A percentile compares a stretch with the other conserved stretches of the same genome.
Conservation (phyloP, 1,140 invertebrate genomes). For the Arctopsyche grandis region DNA sequence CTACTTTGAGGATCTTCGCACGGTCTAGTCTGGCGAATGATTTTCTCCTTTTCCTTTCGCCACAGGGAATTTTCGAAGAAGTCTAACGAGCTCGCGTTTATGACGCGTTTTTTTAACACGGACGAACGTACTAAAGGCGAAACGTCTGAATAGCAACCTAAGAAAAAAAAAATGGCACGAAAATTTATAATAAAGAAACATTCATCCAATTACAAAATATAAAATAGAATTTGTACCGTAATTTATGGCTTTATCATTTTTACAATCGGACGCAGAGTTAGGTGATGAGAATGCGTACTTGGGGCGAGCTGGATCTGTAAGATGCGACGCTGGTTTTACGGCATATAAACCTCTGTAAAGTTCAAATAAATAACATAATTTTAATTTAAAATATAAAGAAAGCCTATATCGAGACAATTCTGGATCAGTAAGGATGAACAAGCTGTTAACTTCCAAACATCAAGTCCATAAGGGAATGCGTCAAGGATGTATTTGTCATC, state of each 20-base stretch:
- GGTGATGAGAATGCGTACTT: background rate
- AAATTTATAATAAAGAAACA: background rate
- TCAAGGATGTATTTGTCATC: too few species aligned
- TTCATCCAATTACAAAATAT: background rate
- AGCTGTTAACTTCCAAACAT: too few species aligned
- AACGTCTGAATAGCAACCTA: slow-evolving; percentile 16
- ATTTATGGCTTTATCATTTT: slow-evolving; percentile 2
- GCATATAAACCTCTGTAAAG: slow-evolving; percentile 56
- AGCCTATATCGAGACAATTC: too few species aligned
- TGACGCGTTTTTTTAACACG: slow-evolving; percentile 19
- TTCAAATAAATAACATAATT: background rate
- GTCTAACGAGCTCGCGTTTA: slow-evolving; percentile 31
- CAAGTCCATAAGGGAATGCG: too few species aligned
- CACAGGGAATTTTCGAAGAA: slow-evolving; percentile 52
- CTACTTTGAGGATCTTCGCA: slow-evolving; percentile 41
- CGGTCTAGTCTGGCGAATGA: slow-evolving; percentile 20
- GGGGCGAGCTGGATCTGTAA: slow-evolving; percentile 56
- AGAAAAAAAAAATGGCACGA: background rate
- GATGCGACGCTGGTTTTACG: slow-evolving; percentile 63
- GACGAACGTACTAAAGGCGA: slow-evolving; percentile 20
- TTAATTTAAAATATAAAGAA: background rate
- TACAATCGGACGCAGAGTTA: background rate
- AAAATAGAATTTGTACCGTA: background rate
- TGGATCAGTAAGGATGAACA: too few species aligned
- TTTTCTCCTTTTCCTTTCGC: slow-evolving; percentile 52